Evolutionary conservation across 2,113 vertebrate genomes (phyloP).

Genomic region (Osmerus eperlanus): DNA sequence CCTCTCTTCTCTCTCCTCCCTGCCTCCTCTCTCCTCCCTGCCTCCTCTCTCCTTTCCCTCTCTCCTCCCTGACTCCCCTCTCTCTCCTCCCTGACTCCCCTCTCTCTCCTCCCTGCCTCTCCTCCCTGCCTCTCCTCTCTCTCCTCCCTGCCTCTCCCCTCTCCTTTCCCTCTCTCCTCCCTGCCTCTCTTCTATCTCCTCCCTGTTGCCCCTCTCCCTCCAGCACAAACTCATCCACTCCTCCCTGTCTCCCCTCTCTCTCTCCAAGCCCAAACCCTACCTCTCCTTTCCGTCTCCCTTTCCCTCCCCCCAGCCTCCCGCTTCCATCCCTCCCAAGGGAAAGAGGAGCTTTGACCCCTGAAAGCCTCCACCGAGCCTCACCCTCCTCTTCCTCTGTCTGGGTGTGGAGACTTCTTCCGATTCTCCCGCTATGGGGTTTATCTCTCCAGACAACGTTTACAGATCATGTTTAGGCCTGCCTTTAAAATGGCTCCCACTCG

Average conservation of each 20-base stretch:
- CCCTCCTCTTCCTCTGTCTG: background rate
- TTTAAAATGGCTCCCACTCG: slow-evolving; percentile 1
- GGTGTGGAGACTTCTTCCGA: slow-evolving; percentile 14
- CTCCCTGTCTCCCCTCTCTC: background rate
- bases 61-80: background rate
- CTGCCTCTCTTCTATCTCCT: too few species aligned
- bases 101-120: slow-evolving; percentile 2
- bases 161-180: too few species aligned
- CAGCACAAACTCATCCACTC: background rate
- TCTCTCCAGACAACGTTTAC: slow-evolving; percentile 12
- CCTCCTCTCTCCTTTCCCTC: background rate
- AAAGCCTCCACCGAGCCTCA: slow-evolving; percentile 5
- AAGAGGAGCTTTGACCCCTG: slow-evolving; percentile 7
- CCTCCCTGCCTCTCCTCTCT: too few species aligned
- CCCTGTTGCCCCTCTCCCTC: background rate
- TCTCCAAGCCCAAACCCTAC: background rate
- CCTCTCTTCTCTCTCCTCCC: background rate
- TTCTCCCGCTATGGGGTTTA: slow-evolving; percentile 6
- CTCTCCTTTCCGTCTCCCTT: too few species aligned
- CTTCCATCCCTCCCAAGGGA: slow-evolving; percentile 4
- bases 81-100: background rate
- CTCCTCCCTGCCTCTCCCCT: too few species aligned
- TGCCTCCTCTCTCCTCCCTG: too few species aligned
- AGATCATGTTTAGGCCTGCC: slow-evolving; percentile 7
- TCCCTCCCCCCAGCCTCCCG: background rate